Percentiles rank a stretch among this genome's conserved stretches.
Evolutionary conservation across 1,140 invertebrate genomes (phyloP).

Genomic region (Danaus plexippus): DNA sequence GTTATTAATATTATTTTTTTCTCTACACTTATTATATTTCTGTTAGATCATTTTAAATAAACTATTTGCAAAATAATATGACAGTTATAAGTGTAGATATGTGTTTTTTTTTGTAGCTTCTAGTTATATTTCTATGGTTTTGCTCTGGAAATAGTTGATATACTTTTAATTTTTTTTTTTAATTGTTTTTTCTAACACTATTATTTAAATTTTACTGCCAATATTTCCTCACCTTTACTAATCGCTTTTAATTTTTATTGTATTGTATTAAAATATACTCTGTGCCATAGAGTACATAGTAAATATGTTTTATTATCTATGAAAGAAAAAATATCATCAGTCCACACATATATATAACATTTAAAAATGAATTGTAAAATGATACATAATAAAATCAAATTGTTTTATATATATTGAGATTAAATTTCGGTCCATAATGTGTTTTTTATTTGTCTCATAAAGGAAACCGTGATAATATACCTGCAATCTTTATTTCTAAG

Average conservation of each 20-base stretch:
- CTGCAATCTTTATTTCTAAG: no score
- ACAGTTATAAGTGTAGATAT: no score
- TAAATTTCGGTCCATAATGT: conserved; percentile 49
- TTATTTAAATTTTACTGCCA: conserved; percentile 39
- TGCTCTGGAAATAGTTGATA: no score
- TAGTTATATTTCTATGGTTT: no score
- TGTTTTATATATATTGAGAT: conserved; percentile 64
- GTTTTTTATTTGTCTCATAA: no score
- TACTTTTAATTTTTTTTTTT: no score
- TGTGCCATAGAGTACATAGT: conserved; percentile 44
- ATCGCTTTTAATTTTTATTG: conserved; percentile 7
- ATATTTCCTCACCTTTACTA: conserved; percentile 19
- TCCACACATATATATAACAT: conserved; percentile 18
- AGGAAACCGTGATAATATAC: no score
- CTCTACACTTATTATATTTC: no score
- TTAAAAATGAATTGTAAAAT: conserved; percentile 23
- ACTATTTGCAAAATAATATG: no score
- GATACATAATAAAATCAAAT: conserved; percentile 48
- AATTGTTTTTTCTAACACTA: not conserved
- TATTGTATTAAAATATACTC: conserved; percentile 11
- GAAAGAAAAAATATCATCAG: conserved; percentile 11
- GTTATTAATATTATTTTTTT: no score
- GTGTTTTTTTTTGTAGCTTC: no score
- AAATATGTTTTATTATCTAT: conserved; percentile 15
- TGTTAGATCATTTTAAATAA: no score